Evolutionary conservation across 2,888 invertebrate genomes (phyloP), one percentile per base, ranked within the genome.

Genomic region (Apocheima hispidaria): DNA sequence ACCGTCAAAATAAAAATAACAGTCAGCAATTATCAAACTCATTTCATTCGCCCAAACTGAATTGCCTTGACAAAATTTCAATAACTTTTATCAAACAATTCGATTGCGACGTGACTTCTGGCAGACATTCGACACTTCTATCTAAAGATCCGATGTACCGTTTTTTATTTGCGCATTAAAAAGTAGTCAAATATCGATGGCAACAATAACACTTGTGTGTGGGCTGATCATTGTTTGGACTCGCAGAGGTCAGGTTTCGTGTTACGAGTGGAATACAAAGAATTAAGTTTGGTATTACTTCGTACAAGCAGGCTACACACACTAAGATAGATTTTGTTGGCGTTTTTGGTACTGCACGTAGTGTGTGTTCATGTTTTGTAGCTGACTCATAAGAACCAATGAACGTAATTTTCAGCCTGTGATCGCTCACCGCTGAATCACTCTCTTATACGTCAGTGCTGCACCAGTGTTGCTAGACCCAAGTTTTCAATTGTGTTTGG

Each of bases 221-320:
- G 85, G 87, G 88, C 76, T 74, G 79, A 71, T 73, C 74, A 86
- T 86, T 87, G 84, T 87, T 84, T 85, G 77, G 76, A 77, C 73
- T 74, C 73, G 67, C 54, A 59, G 62, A 66, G 71, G 71, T 77
- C 75, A 66, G 68, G 62, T 79, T 78, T 70, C 72, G 66, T 36
- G 12, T 33, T 56, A 56, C 54, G 23, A 4, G 21, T 60, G 10
- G 48, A 46, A 52, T 56, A 66, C 55, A 48, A 26, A 18, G 33
- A 38, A 40, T 16, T 53, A 26, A 48, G 18, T 23, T 41, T 12
- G n/a, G 23, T 46, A 38, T 12, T 30, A 30, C 3, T 30, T n/a
- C 26, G 30, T 44, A 4, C 9, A 0, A 46, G 3, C 5, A 4
- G 20, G 20, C 26, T 38, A 41, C 59, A 20, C 59, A 60, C 59